Evolutionary conservation across 2,113 vertebrate genomes (phyloP).

Genomic region (Hypocryptadius cinnamomeus): DNA sequence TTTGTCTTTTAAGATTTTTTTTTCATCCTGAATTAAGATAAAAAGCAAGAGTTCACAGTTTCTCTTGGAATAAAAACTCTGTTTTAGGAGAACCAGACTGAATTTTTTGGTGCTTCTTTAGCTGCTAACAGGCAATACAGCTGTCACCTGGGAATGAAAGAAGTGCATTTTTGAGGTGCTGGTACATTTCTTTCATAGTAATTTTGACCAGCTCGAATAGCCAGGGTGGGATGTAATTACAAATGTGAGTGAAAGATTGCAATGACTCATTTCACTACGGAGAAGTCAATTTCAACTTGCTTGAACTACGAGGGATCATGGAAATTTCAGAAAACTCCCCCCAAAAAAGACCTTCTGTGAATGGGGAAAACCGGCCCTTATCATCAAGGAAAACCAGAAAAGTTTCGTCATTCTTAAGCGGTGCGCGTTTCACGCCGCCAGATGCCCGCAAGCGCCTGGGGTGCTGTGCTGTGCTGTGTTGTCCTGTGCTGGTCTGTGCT

Average conservation of each 20-base stretch:
- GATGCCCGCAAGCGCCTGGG: no score
- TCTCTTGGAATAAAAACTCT: not conserved
- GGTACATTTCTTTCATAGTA: not conserved
- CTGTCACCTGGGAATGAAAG: not conserved
- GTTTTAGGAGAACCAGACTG: not conserved
- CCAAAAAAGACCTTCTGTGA: not conserved
- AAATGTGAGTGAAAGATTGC: not conserved
- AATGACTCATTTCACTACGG: not conserved
- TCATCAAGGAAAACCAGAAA: not conserved
- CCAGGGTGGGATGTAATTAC: not conserved
- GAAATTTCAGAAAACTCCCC: not conserved
- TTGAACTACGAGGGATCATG: not conserved
- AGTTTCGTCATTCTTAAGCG: rapidly evolving
- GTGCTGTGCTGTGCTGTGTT: no score
- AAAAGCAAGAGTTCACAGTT: not conserved
- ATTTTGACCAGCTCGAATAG: not conserved
- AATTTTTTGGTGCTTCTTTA: not conserved
- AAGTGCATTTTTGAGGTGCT: not conserved
- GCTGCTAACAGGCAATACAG: not conserved
- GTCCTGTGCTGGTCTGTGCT: no score
- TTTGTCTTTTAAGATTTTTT: not conserved
- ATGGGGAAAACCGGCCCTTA: not conserved
- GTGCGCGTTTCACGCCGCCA: rapidly evolving
- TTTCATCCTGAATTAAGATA: not conserved
- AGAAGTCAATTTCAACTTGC: not conserved